Base-by-base conservation (phyloP, 2,888 invertebrate species). In the Antitype chi region DNA sequence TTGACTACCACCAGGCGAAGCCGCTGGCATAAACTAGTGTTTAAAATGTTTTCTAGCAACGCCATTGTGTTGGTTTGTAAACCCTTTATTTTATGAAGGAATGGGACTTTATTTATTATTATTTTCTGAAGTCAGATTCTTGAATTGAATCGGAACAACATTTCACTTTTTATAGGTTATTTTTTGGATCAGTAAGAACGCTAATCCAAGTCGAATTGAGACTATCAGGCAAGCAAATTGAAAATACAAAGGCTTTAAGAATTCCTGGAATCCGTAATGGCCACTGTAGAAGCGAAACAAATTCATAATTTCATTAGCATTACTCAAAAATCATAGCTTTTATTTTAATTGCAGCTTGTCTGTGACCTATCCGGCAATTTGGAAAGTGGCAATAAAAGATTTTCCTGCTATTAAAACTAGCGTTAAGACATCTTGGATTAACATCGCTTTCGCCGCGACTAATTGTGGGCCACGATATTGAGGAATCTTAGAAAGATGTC, bases 391-490 rank as follows among this genome's bases (percentile, higher is more conserved):
- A 55, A 47, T 53, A 68, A 32, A 47, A 70, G 28, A n/a, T 74
- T 72, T 84, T 71, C 60, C 38, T 60, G 78, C 60, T 73, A 47
- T 59, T 70, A 68, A 74, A 60, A 75, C 38, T 53, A 47, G 85
- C 82, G 59, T 70, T 70, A 38, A 81, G 60, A 70, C 49, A 60
- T 63, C 52, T 8, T 57, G 23, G 13, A 78, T 83, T 86, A 62
- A 62, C 70, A 69, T 73, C 87, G 84, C 83, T 84, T 86, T 84
- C 84, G 68, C 83, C 57, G 38, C 47, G 49, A 72, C 76, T 76
- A 84, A 85, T 80, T 87, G 73, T 60, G 32, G 57, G 63, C 38
- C 81, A 86, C 86, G 86, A 74, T 71, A 25, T 47, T 62, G 62
- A 60, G 52, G 57, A 74, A 66, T 52, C 38, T 43, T 64, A 25